phyloP scores from a whole-genome alignment of 2,113 vertebrate genomes.

The Anhinga rufa region DNA sequence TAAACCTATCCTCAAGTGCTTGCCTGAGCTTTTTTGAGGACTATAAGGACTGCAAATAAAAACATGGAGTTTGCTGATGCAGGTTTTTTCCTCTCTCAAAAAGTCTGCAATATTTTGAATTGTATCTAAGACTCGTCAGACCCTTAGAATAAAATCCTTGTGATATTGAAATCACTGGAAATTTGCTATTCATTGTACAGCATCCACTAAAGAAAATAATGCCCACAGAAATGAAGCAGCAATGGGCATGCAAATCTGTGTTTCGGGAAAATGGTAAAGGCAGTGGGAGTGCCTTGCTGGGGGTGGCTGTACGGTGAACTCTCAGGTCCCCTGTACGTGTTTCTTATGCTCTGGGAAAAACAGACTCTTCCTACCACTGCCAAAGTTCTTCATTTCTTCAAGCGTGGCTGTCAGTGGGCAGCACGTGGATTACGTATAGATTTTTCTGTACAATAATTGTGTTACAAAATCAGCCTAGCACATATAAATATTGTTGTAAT shows the following conservation, averaged over 20 bases:
- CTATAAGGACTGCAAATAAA: slow-evolving; percentile 17
- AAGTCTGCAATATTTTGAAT: neutral
- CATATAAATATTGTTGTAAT: neutral
- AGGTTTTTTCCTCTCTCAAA: neutral
- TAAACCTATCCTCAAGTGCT: neutral
- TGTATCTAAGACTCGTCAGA: neutral
- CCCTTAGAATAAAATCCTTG: neutral
- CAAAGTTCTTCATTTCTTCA: neutral
- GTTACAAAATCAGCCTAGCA: neutral
- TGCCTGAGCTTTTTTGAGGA: neutral
- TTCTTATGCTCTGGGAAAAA: neutral
- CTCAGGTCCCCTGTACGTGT: neutral
- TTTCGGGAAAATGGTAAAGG: neutral
- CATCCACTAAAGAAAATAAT: neutral
- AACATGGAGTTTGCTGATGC: neutral
- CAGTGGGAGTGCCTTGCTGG: neutral
- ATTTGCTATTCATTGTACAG: neutral
- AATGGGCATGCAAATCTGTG: neutral
- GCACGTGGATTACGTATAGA: neutral
- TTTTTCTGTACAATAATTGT: neutral
- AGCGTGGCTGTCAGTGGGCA: neutral
- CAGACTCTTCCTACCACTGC: neutral
- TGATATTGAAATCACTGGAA: neutral
- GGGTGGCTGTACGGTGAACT: neutral
- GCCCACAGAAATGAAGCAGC: neutral